These are phyloP conservation scores for Paramormyrops hopkinsi DNA, from an alignment of 2,797 vertebrate species.

Conservation along the genomic window DNA sequence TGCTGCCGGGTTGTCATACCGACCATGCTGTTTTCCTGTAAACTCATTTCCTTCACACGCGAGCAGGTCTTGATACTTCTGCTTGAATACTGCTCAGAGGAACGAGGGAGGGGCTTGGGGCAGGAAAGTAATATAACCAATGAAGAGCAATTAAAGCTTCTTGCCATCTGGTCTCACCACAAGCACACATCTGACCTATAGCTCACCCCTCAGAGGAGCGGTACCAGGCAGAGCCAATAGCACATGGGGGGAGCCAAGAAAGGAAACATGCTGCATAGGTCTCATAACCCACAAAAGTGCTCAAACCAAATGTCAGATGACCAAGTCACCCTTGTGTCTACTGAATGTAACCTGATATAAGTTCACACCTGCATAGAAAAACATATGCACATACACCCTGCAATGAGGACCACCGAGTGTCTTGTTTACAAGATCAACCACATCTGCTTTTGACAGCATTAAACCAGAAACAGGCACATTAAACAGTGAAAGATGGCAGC, in stretches of 20 bases:
- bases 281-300: neutral
- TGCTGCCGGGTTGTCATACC: neutral
- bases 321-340: neutral
- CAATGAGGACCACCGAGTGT: neutral
- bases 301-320: neutral
- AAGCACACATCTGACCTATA: neutral
- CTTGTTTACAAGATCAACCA: neutral
- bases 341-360: neutral
- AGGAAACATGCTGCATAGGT: neutral
- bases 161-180: neutral
- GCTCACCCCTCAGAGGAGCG: neutral
- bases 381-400: neutral
- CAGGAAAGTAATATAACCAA: neutral
- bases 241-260: neutral
- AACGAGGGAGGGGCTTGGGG: neutral
- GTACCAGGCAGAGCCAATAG: neutral
- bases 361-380: neutral
- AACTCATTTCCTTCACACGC: neutral
- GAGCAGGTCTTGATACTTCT: neutral
- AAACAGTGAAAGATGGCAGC: neutral
- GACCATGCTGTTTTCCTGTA: slow-evolving; percentile 4
- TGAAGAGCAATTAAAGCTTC: neutral
- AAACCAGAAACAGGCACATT: neutral
- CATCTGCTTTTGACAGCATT: neutral
- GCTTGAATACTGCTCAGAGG: neutral